phyloP scores from a whole-genome alignment of 2,113 vertebrate genomes.

The Natator depressus region DNA sequence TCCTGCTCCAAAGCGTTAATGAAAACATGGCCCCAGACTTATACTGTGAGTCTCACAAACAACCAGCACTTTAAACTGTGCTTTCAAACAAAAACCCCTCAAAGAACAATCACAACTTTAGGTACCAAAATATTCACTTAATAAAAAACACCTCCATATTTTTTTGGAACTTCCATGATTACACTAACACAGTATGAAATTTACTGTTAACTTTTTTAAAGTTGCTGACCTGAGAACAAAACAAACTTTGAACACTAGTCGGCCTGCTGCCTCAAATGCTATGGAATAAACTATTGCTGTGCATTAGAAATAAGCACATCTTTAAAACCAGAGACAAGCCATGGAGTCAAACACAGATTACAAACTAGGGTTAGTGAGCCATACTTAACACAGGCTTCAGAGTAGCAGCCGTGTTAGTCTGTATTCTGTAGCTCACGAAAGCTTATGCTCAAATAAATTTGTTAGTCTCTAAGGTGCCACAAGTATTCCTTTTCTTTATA shows the following conservation, averaged over 20 bases:
- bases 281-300: slow-evolving; percentile 21
- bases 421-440: too few species aligned
- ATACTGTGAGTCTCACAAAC: not conserved
- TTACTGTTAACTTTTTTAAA: not conserved
- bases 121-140: not conserved
- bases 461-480: too few species aligned
- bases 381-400: slow-evolving; percentile 37
- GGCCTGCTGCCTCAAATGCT: not conserved
- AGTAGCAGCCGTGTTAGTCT: too few species aligned
- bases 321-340: slow-evolving; percentile 58
- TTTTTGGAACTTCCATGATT: not conserved
- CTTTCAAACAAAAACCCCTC: not conserved
- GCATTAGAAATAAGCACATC: slow-evolving; percentile 50
- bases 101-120: not conserved
- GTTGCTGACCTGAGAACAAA: not conserved
- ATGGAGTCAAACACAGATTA: slow-evolving; percentile 61
- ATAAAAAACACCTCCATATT: not conserved
- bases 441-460: too few species aligned
- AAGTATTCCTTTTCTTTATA: not conserved
- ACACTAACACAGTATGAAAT: not conserved
- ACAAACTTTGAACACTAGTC: not conserved
- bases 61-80: not conserved
- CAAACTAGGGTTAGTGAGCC: slow-evolving; percentile 61
- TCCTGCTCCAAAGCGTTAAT: not conserved
- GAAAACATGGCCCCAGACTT: not conserved